Conservation (phyloP, 1,140 invertebrate genomes). For the Diorhabda elongata region DNA sequence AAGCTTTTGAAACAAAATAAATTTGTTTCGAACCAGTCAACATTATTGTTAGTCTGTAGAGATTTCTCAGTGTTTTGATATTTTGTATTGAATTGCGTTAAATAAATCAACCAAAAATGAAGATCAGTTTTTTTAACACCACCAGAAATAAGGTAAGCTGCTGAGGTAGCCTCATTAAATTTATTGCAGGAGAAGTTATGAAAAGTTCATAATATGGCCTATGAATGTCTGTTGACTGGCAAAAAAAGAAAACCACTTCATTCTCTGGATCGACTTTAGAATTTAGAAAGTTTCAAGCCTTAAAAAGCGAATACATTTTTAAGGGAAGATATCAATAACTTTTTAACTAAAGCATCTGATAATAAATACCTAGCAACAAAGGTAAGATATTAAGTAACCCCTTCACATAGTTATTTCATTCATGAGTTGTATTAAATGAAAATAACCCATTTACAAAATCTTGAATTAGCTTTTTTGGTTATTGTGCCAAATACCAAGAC, state of each 20-base stretch:
- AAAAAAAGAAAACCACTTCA: conserved; percentile 26
- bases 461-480: conserved; percentile 8
- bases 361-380: conserved; percentile 30
- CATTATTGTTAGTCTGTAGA: too few relatives aligned
- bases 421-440: conserved; percentile 17
- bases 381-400: conserved; percentile 14
- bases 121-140: conserved; percentile 3
- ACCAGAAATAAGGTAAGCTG: conserved; percentile 49
- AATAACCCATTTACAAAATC: conserved; percentile 18
- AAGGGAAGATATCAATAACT: conserved; percentile 24
- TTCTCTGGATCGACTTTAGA: conserved; percentile 35
- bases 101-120: too few relatives aligned
- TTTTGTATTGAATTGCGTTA: too few relatives aligned
- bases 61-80: too few relatives aligned
- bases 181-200: conserved; percentile 33
- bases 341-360: conserved; percentile 27
- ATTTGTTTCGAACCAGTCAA: too few relatives aligned
- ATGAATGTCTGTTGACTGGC: conserved; percentile 19
- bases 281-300: conserved; percentile 24
- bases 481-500: conserved; percentile 18
- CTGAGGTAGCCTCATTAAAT: conserved; percentile 28
- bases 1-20: too few relatives aligned
- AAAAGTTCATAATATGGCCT: conserved; percentile 13
- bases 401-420: conserved; percentile 23
- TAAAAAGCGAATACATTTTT: conserved; percentile 31